Evolutionary conservation across 2,113 vertebrate species (phyloP), one percentile per base, ranked within the genome.

Genomic region (Zosterops lateralis): DNA sequence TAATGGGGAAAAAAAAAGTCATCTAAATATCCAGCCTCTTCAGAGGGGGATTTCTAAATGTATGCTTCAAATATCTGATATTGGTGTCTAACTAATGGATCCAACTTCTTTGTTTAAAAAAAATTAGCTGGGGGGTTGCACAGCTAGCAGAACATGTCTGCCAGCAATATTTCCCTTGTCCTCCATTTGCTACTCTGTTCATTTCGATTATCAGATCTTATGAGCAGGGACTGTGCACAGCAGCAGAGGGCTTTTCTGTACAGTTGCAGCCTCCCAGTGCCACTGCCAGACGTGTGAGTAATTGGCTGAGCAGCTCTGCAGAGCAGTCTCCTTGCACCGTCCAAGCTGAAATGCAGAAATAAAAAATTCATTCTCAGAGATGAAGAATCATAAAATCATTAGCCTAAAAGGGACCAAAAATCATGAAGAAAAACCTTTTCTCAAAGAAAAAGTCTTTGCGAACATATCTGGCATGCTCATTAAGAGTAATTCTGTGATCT

Each of bases 301-400:
- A 97, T 95, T 87, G 72, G 64, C 21, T 64, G 93, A 96, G 84
- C 93, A 91, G 92, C 91, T 95, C 93, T 90, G 87, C 90, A 91
- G 91, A 95, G 89, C 94, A 79, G 94, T 92, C 87, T 97, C 83
- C 92, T 95, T 92, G 79, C 75, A 84, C 72, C 2, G 0, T 90
- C 87, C 90, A 65, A 53, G 90, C 94, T 78, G 85, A 93, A 93
- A 90, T 60, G 82, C 87, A 38, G 80, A 71, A 81, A 36, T 91
- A 57, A 94, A 91, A 87, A 83, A 65, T 20, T 53, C 14, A 4
- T 82, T 89, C 26, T 87, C 82, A 32, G 44, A 64, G 48, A 76
- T 57, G 87, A 92, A 83, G 85, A 93, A 67, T 84, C 67, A 71
- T 58, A 81, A 89, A 76, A 78, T 67, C 20, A 14, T 81, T 57